phyloP scores from a whole-genome alignment of 2,797 vertebrate genomes.

The Loris lydekkerianus region DNA sequence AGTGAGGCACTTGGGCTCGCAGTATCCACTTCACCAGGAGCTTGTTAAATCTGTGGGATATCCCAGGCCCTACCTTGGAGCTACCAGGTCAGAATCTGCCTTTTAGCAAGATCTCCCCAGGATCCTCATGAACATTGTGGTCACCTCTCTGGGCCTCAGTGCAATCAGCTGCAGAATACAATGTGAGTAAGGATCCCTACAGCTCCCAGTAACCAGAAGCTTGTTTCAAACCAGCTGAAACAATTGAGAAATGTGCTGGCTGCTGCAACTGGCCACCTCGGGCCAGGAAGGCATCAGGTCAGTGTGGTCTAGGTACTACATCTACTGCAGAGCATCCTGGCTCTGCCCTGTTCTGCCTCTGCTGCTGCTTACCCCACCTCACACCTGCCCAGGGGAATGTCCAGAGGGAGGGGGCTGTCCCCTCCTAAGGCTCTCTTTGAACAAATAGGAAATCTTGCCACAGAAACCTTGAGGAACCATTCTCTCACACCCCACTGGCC shows the following conservation, averaged over 20 bases:
- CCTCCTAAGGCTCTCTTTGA: not conserved
- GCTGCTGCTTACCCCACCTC: not conserved
- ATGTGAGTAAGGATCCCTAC: not conserved
- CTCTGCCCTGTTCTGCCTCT: not conserved
- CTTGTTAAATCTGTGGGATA: not conserved
- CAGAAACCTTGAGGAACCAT: not conserved
- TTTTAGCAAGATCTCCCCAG: not conserved
- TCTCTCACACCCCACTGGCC: not conserved
- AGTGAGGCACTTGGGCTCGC: not conserved
- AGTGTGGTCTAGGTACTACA: not conserved
- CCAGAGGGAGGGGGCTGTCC: not conserved
- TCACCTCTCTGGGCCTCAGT: not conserved
- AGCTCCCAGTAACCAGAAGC: no score
- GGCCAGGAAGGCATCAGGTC: not conserved
- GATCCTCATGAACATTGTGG: not conserved
- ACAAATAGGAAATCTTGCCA: not conserved
- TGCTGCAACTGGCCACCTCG: not conserved
- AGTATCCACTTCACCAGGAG: not conserved
- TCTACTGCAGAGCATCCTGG: not conserved
- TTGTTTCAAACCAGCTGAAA: not conserved
- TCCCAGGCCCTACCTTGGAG: not conserved
- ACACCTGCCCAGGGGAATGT: not conserved
- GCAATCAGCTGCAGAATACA: not conserved
- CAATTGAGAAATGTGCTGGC: not conserved
- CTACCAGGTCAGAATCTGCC: not conserved